Evolutionary conservation across 2,888 invertebrate genomes (phyloP), one percentile per base, ranked within the genome.

Genomic region (Drosophila melanosoma): DNA sequence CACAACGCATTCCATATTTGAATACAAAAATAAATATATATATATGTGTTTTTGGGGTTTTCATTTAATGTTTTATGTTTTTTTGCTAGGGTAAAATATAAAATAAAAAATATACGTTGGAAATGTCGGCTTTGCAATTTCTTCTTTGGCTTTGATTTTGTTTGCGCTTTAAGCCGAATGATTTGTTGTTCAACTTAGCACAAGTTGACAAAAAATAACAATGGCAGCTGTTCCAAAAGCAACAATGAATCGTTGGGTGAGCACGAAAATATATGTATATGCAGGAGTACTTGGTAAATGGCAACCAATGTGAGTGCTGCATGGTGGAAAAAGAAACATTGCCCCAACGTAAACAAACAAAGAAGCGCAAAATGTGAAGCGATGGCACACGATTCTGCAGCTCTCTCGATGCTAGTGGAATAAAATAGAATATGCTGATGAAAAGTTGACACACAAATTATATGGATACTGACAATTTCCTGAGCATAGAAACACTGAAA

Each of bases 121-220:
- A 79, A 84, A 73, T 85, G 82, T 74, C 62, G 74, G 61, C 72
- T 82, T 81, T 75, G 69, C 63, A 71, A 58, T 60, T 81, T 81
- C 83, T 77, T 69, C 63, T 69, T 76, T 61, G 32, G 75, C 76
- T 76, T 62, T 83, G 87, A 90, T 87, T 87, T 83, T 87, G 80
- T 90, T 87, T 81, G 76, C 74, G 65, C 69, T 90, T 90, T 77
- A 73, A 78, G 79, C 82, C 82, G 81, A 90, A 87, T 89, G 89
- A 90, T 87, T 87, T 87, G 87, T 90, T 87, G 87, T 87, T 81
- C 71, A 89, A 89, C 89, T 89, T 90, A 90, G 87, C 74, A 76
- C 84, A 78, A 90, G 71, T 87, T 86, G 87, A 86, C 87, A 90
- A 80, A 81, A 78, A 77, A 78, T 69, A 88, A 79, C 89, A 90